phyloP scores from a whole-genome alignment of 2,888 invertebrate species.

The Caenorhabditis afra region DNA sequence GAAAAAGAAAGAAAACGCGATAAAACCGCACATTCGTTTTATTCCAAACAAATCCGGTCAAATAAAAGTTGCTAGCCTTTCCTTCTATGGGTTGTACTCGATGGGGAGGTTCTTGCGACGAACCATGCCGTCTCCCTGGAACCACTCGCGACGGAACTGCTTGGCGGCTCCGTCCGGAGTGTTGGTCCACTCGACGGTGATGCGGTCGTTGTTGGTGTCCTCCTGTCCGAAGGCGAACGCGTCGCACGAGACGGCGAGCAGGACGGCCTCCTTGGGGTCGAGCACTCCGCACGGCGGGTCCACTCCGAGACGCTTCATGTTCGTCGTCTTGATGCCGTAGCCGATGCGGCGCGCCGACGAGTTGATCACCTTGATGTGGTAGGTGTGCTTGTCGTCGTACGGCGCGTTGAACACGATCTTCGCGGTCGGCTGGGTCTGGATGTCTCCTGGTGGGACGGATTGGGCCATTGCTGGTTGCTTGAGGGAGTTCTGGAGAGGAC shows the following conservation, averaged over 20 bases:
- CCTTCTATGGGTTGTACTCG: slow-evolving; percentile 58
- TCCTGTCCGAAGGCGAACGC: slow-evolving; percentile 60
- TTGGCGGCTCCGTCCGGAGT: slow-evolving; percentile 73
- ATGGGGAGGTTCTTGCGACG: slow-evolving; percentile 69
- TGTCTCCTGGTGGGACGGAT: slow-evolving; percentile 65
- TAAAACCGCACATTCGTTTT: too few species aligned
- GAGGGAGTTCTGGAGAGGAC: too few species aligned
- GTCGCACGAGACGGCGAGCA: slow-evolving; percentile 56
- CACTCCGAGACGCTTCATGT: slow-evolving; percentile 72
- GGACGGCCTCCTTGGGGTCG: slow-evolving; percentile 70
- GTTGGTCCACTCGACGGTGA: slow-evolving; percentile 67
- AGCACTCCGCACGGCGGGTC: slow-evolving; percentile 71
- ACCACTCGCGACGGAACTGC: slow-evolving; percentile 74
- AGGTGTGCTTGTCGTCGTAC: slow-evolving; percentile 74
- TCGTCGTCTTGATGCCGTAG: slow-evolving; percentile 72
- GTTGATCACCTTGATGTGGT: slow-evolving; percentile 73
- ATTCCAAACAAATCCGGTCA: too few species aligned
- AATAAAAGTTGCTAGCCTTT: too few species aligned
- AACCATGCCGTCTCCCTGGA: slow-evolving; percentile 73
- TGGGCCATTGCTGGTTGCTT: slow-evolving; percentile 43
- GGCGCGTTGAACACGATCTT: slow-evolving; percentile 76
- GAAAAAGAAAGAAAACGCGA: too few species aligned
- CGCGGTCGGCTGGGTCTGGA: slow-evolving; percentile 62
- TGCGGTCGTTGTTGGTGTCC: slow-evolving; percentile 56
- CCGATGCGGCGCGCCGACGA: slow-evolving; percentile 69